A percentile compares a stretch with the other conserved stretches of the same genome.
These are phyloP conservation scores for Tipula confusa DNA, from an alignment of 2,888 invertebrate species.

Conservation along the genomic window DNA sequence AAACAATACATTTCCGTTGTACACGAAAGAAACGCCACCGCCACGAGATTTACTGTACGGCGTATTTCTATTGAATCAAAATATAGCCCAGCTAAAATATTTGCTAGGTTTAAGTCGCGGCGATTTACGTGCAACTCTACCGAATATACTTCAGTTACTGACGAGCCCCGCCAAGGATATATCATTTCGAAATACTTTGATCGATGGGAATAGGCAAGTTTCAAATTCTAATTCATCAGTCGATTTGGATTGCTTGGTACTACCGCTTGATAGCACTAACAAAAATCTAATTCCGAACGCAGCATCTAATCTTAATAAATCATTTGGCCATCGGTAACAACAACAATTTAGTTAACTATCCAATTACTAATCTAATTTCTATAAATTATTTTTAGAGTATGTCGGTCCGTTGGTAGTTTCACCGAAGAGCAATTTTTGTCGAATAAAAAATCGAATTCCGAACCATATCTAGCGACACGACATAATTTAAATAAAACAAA, in stretches of 20 bases:
- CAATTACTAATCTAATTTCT: slow-evolving; percentile 4
- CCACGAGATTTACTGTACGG: slow-evolving; percentile 67
- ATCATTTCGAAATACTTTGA: background rate
- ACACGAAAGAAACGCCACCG: slow-evolving; percentile 50
- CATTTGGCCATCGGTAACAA: slow-evolving; percentile 27
- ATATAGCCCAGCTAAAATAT: slow-evolving; percentile 78
- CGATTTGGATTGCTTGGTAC: slow-evolving; percentile 44
- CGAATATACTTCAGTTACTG: slow-evolving; percentile 45
- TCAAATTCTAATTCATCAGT: slow-evolving; percentile 45
- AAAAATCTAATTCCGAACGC: background rate
- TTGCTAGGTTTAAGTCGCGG: slow-evolving; percentile 39
- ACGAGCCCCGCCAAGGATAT: slow-evolving; percentile 33
- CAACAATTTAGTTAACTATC: background rate
- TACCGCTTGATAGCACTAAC: slow-evolving; percentile 33
- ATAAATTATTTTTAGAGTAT: slow-evolving; percentile 34
- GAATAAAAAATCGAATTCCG: slow-evolving; percentile 35
- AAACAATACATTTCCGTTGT: slow-evolving; percentile 73
- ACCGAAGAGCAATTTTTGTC: slow-evolving; percentile 42
- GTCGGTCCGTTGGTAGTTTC: slow-evolving; percentile 47
- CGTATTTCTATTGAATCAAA: slow-evolving; percentile 88
- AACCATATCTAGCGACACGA: slow-evolving; percentile 35
- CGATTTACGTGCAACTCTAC: slow-evolving; percentile 45
- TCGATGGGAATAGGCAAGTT: background rate
- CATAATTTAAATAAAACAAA: background rate
- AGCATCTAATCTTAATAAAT: background rate